Base-by-base conservation (phyloP, 2,888 invertebrate genomes). In the Platypus cylindrus region DNA sequence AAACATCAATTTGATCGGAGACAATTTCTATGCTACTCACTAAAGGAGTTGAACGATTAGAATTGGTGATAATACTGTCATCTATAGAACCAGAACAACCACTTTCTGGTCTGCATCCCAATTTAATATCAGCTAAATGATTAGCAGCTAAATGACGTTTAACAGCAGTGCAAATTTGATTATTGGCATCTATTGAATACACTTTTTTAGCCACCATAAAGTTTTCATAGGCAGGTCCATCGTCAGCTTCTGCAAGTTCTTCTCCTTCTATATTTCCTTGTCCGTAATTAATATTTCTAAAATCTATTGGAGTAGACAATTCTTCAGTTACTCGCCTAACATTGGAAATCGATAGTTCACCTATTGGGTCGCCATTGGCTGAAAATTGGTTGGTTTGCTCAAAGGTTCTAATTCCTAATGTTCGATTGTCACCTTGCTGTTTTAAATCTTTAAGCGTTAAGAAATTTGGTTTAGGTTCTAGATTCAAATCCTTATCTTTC, bases 311-410 rank as follows among this genome's bases (percentile, higher is more conserved):
- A 15, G 36, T 78, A 25, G 75, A 62, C 30, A 78, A 79, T 48
- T 83, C 78, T 52, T 80, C 79, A 13, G 82, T 81, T 3, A 84
- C 67, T 0, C 81, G 64, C 31, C 83, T 65, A 49, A 79, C 83
- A 15, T 44, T 37, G 61, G 55, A 51, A 8, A 47, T 38, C 11
- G 54, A 41, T 32, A 56, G 40, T 40, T 59, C 58, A 11, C 55
- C 42, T 40, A 58, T 55, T 1, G 67, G 69, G 41, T 70, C 67
- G 29, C 65, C 61, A 41, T 59, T 63, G n/a, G 62, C 52, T 12
- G 53, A 49, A 13, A 49, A 35, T 35, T 51, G 42, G 32, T 52
- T 50, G 23, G 45, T 30, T 9, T 20, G 25, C 7, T 37, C 30
- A 7, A 34, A 11, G 23, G 27, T 20, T 22, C 24, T 18, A 20